Base-by-base conservation (phyloP, 1,140 invertebrate genomes). In the Cheumatopsyche charites region DNA sequence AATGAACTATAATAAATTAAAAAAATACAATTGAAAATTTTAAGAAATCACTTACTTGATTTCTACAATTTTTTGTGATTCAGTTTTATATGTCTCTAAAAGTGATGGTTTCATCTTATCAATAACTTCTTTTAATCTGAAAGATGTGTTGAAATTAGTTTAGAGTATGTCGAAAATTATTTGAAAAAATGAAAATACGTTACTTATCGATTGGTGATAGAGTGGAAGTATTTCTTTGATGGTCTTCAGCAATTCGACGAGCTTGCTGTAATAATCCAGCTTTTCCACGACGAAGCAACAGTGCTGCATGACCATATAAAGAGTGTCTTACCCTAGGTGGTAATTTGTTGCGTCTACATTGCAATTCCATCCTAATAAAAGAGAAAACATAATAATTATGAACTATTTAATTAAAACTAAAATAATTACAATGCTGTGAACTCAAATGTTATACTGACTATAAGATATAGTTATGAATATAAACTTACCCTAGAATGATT, bases 71-170 rank as follows among this genome's bases (percentile, higher is more conserved):
- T 70, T 73, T 68, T 82, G 79, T 65, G 82, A 83, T 55, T 84
- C 82, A 0, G 79, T 79, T 47, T 81, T 82, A 67, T 84, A 84
- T 5, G 76, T 79, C 0, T 82, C 78, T 29, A 84, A 80, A 79
- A 84, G 81, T 11, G 70, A 78, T 0, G 83, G 82, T 61, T 80
- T 82, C 15, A 79, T 78, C 67, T 82, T 82, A 6, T 84, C 81
- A 75, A 84, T 84, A 26, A 83, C 75, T n/a, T 73, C 73, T 75
- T 80, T 81, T 73, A 84, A 78, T 75, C 82, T 84, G 76, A 73
- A 82, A 82, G n/a, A n/a, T n/a, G n/a, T n/a, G n/a, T n/a, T n/a
- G n/a, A n/a, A n/a, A n/a, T n/a, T n/a, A n/a, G n/a, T n/a, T n/a
- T n/a, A n/a, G n/a, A n/a, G n/a, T n/a, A n/a, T n/a, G n/a, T n/a